Percentiles rank a stretch among this genome's conserved stretches.
Evolutionary conservation across 1,140 invertebrate genomes (phyloP).

Genomic region (Anastatus disparis): DNA sequence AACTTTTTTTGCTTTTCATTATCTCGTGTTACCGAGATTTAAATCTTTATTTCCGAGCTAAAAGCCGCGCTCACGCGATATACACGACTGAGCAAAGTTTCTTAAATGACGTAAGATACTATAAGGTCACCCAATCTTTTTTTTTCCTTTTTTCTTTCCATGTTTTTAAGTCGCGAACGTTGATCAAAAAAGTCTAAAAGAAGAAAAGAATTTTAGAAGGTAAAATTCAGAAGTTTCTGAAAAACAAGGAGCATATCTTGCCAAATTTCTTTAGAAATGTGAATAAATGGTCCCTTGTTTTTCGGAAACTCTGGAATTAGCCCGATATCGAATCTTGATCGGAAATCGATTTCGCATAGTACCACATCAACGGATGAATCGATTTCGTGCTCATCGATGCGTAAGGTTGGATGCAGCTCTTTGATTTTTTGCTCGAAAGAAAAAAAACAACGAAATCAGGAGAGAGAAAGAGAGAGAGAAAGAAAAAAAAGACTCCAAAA

Average conservation of each 20-base stretch:
- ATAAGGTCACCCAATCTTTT: conserved; percentile 1
- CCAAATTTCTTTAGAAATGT: too few species aligned
- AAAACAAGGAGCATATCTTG: too few species aligned
- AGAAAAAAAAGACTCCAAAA: conserved; percentile 7
- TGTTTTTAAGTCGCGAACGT: background rate
- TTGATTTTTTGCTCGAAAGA: too few species aligned
- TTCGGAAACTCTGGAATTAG: too few species aligned
- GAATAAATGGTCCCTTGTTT: too few species aligned
- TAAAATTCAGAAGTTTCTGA: conserved; percentile 20
- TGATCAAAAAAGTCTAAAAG: too few species aligned
- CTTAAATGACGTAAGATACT: background rate
- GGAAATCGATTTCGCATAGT: conserved; percentile 33
- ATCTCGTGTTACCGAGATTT: background rate
- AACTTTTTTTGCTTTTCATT: background rate
- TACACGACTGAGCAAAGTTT: too few species aligned
- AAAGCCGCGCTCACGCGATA: too few species aligned
- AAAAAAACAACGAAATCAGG: background rate
- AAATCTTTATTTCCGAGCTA: background rate
- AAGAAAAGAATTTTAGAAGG: conserved; percentile 10
- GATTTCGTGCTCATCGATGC: conserved; percentile 27
- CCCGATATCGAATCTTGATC: background rate
- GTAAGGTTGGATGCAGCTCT: background rate
- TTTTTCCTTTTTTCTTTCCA: background rate
- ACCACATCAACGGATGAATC: conserved; percentile 20
- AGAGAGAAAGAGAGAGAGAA: conserved; percentile 1